Percentiles rank a stretch among this genome's conserved stretches.
Conservation (phyloP, 2,797 vertebrate species). For the Myotis pilosus region DNA sequence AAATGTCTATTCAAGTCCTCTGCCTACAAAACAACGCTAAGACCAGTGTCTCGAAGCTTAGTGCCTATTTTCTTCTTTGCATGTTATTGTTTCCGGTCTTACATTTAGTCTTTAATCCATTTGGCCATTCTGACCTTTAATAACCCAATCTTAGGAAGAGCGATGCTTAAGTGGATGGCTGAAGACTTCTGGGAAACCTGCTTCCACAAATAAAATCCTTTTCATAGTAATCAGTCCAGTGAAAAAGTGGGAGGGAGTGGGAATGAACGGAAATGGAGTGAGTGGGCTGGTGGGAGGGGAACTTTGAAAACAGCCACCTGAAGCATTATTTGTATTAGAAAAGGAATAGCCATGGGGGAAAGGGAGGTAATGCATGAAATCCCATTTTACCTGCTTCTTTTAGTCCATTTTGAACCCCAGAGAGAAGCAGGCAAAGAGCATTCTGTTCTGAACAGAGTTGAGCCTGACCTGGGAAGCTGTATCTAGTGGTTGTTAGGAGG, state of each 20-base stretch:
- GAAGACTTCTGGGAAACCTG: not conserved
- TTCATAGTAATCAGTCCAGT: constrained; percentile 38
- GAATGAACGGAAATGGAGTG: not conserved
- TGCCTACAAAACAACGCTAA: not conserved
- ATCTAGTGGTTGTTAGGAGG: not conserved
- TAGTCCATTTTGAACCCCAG: not conserved
- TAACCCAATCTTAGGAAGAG: not conserved
- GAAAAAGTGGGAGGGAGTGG: not conserved
- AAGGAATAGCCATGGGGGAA: not conserved
- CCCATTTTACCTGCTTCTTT: not conserved
- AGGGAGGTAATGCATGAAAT: not conserved
- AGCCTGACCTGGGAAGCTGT: not conserved
- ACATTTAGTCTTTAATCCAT: not conserved
- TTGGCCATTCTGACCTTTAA: not conserved
- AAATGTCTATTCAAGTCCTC: not conserved
- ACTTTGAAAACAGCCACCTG: not conserved
- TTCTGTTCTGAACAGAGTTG: not conserved
- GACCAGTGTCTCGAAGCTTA: not conserved
- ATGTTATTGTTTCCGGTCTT: not conserved
- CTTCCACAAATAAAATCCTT: constrained; percentile 36
- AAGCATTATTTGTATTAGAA: not conserved
- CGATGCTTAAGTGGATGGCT: not conserved
- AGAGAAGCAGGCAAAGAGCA: not conserved
- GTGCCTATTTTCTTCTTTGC: not conserved
- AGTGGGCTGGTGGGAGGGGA: not conserved